phyloP scores from a whole-genome alignment of 2,888 invertebrate species.

The Heliconius cydno region DNA sequence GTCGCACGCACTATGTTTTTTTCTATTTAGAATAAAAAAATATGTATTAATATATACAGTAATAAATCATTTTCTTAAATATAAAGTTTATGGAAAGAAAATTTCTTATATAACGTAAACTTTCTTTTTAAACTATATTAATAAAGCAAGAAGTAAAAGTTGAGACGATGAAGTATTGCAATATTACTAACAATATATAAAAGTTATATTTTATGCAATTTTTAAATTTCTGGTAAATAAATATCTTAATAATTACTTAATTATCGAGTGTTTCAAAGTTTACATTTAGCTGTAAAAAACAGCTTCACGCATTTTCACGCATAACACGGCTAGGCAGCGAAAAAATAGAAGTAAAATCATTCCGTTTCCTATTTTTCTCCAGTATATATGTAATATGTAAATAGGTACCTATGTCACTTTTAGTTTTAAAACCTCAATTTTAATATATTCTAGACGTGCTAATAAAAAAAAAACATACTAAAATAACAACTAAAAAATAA shows the following conservation, averaged over 20 bases:
- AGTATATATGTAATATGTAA: too few relatives aligned
- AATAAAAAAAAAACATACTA: not conserved
- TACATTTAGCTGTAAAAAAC: too few relatives aligned
- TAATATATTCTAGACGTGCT: not conserved
- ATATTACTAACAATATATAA: constrained; percentile 14
- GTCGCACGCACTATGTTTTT: not conserved
- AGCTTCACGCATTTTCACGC: too few relatives aligned
- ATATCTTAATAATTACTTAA: not conserved
- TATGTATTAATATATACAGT: not conserved
- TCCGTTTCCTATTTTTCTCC: too few relatives aligned
- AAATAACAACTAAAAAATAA: not conserved
- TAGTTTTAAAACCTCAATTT: not conserved
- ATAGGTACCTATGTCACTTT: not conserved
- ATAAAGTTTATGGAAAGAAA: constrained; percentile 9
- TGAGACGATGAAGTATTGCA: constrained; percentile 16
- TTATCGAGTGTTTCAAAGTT: not conserved
- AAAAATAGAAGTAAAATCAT: too few relatives aligned
- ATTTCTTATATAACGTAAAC: constrained; percentile 12
- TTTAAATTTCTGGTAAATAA: not conserved
- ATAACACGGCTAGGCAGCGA: too few relatives aligned
- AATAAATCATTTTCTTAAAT: constrained; percentile 6
- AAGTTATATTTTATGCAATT: constrained; percentile 1
- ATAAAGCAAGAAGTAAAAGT: constrained; percentile 15
- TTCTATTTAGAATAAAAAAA: not conserved
- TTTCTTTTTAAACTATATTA: constrained; percentile 23